A percentile compares a stretch with the other conserved stretches of the same genome.
These are phyloP conservation scores for Sebastes goodei DNA, from an alignment of 2,797 vertebrate species.

Conservation along the genomic window DNA sequence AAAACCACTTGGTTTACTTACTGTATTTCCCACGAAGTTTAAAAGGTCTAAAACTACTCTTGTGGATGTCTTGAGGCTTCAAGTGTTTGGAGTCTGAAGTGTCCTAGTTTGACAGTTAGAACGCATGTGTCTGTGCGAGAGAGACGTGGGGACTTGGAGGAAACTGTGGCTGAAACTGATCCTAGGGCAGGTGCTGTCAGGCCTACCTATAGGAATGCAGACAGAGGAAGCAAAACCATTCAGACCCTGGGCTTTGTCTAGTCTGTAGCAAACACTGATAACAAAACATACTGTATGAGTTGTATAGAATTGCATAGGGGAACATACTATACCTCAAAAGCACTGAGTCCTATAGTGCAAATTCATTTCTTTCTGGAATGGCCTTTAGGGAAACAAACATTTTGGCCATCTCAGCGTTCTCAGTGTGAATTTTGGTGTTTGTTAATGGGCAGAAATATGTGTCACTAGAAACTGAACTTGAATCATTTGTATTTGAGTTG, in stretches of 20 bases:
- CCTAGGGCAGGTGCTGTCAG: constrained; percentile 63
- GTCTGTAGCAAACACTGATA: constrained; percentile 5
- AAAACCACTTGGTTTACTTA: not conserved
- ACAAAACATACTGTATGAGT: not conserved
- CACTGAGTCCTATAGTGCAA: not conserved
- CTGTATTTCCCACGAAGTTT: not conserved
- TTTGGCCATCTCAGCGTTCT: not conserved
- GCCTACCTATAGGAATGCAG: constrained; percentile 43
- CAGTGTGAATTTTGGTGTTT: not conserved
- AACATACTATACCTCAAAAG: not conserved
- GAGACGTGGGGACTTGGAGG: constrained; percentile 50
- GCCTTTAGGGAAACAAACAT: not conserved
- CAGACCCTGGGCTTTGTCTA: not conserved
- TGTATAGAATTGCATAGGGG: not conserved
- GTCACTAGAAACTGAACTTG: no score
- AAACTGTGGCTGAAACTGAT: constrained; percentile 84
- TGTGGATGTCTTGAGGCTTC: not conserved
- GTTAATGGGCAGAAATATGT: no score
- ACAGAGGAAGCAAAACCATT: constrained; percentile 73
- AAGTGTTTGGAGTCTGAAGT: constrained; percentile 1
- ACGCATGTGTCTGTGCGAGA: constrained; percentile 7
- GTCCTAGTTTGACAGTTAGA: constrained; percentile 53
- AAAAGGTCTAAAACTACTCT: not conserved
- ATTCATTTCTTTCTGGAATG: not conserved
- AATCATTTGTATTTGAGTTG: no score